phyloP scores from a whole-genome alignment of 2,888 invertebrate species.

The Harpalus rubripes region DNA sequence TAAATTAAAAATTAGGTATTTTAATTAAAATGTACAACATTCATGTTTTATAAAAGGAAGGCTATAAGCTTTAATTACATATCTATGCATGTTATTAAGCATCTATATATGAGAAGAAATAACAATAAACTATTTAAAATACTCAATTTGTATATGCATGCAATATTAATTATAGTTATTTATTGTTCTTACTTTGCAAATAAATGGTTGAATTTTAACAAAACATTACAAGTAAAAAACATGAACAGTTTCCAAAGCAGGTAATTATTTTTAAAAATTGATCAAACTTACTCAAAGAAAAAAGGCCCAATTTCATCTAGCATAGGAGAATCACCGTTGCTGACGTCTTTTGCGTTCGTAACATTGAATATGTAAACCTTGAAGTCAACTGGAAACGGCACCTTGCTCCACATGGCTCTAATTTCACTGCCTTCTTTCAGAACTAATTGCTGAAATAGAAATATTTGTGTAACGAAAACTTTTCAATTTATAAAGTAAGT shows the following conservation, averaged over 20 bases:
- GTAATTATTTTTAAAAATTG: neutral
- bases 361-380: constrained; percentile 90
- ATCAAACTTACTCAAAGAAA: constrained; percentile 86
- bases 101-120: neutral
- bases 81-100: neutral
- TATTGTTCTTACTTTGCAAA: constrained; percentile 1
- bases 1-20: no score
- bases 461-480: neutral
- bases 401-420: constrained; percentile 87
- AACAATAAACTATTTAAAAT: constrained; percentile 15
- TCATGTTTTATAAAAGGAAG: no score
- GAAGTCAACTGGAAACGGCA: constrained; percentile 88
- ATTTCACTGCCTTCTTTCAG: constrained; percentile 87
- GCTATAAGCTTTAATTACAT: neutral
- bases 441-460: constrained; percentile 83
- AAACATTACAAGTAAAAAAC: neutral
- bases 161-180: constrained; percentile 51
- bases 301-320: constrained; percentile 90
- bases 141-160: neutral
- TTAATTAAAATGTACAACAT: no score
- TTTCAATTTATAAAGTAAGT: neutral
- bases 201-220: neutral
- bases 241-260: neutral
- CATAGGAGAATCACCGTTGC: constrained; percentile 85
- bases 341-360: constrained; percentile 87